phyloP scores from a whole-genome alignment of 1,140 invertebrate species.

The Platyscapa corneri region DNA sequence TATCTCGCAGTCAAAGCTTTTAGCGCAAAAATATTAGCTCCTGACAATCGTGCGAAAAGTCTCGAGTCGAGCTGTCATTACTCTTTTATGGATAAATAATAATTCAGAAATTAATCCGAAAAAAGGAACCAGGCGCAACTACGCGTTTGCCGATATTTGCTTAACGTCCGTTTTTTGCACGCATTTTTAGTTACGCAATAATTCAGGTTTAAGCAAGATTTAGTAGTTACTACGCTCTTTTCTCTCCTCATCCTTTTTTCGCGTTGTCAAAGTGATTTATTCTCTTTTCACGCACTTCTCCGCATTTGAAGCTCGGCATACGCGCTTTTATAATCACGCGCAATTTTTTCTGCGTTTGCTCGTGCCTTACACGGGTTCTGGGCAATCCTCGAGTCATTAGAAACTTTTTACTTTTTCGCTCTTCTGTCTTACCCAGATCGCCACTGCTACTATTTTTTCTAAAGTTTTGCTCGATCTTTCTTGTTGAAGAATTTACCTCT shows the following conservation, averaged over 20 bases:
- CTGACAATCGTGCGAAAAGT: too few relatives aligned
- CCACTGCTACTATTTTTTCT: background rate
- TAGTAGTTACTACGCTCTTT: background rate
- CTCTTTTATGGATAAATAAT: too few relatives aligned
- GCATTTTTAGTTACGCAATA: background rate
- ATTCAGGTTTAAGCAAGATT: constrained; percentile 45
- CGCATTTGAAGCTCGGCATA: constrained; percentile 14
- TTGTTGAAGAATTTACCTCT: constrained; percentile 25
- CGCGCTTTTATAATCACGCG: constrained; percentile 14
- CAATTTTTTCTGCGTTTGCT: background rate
- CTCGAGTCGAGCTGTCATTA: too few relatives aligned
- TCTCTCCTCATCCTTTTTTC: background rate
- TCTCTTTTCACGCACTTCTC: constrained; percentile 25
- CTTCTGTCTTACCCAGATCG: background rate
- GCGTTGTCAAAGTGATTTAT: constrained; percentile 18
- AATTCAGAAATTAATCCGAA: too few relatives aligned
- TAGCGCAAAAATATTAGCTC: too few relatives aligned
- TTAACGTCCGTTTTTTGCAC: background rate
- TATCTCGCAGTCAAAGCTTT: too few relatives aligned
- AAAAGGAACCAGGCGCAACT: too few relatives aligned
- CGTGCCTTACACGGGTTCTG: background rate
- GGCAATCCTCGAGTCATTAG: constrained; percentile 30
- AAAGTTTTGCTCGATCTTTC: constrained; percentile 11
- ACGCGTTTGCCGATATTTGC: too few relatives aligned
- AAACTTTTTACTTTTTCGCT: constrained; percentile 24